Conservation (phyloP, 2,888 invertebrate genomes). For the Cheilosia pagana region DNA sequence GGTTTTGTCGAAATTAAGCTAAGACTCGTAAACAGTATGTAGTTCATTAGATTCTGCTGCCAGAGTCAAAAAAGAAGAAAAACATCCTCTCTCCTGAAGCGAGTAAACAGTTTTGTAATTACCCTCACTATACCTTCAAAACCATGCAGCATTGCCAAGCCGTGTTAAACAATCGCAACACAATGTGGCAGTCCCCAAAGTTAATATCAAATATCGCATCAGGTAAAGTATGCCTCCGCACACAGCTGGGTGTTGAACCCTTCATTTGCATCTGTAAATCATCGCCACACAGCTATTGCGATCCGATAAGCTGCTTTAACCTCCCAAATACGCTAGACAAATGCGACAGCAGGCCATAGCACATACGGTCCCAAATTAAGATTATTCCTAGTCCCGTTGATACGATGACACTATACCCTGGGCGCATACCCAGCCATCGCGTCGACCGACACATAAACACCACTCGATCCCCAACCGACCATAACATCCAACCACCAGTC, state of each 20-base stretch:
- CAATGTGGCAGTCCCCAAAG: background rate
- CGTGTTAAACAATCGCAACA: no score
- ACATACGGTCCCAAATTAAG: slow-evolving; percentile 57
- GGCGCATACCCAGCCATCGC: background rate
- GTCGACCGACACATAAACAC: slow-evolving; percentile 26
- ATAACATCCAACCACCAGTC: background rate
- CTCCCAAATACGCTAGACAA: slow-evolving; percentile 58
- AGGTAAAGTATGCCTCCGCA: slow-evolving; percentile 23
- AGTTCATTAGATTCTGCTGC: no score
- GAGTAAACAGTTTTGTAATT: no score
- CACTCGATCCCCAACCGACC: slow-evolving; percentile 43
- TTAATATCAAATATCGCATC: slow-evolving; percentile 31
- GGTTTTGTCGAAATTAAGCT: no score
- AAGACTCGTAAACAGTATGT: no score
- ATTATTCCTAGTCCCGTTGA: slow-evolving; percentile 61
- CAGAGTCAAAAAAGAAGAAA: no score
- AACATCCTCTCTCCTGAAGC: no score
- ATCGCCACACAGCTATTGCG: slow-evolving; percentile 51
- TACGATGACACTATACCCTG: slow-evolving; percentile 43
- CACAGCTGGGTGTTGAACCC: background rate
- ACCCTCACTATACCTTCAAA: no score
- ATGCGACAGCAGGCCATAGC: slow-evolving; percentile 60
- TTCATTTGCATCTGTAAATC: slow-evolving; percentile 67
- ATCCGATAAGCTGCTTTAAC: slow-evolving; percentile 69
- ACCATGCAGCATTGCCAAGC: no score